A percentile compares a stretch with the other conserved stretches of the same genome.
These are phyloP conservation scores for Fregetta grallaria DNA, from an alignment of 2,113 vertebrate species.

Conservation along the genomic window DNA sequence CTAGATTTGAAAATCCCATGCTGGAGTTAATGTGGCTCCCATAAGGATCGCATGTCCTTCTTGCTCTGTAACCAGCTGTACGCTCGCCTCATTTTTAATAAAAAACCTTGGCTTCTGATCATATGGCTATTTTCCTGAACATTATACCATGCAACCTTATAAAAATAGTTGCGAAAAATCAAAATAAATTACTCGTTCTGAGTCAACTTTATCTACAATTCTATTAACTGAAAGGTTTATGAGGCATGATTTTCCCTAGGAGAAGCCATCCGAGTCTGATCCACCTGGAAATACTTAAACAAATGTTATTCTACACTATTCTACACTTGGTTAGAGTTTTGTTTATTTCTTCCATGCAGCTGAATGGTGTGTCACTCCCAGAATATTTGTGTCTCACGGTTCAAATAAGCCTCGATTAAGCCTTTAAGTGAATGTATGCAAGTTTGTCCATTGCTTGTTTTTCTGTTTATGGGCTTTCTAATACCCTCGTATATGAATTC, in stretches of 20 bases:
- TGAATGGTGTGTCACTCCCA: background rate
- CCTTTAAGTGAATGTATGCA: background rate
- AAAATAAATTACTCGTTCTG: background rate
- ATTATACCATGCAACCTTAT: background rate
- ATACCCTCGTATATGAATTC: background rate
- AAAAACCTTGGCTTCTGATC: background rate
- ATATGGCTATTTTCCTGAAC: background rate
- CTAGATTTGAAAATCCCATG: background rate
- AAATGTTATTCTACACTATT: background rate
- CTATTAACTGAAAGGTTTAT: background rate
- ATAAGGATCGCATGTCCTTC: rapidly evolving
- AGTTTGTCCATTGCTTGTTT: background rate
- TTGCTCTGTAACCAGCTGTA: background rate
- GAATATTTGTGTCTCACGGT: background rate
- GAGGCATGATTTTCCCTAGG: background rate
- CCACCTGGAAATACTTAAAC: background rate
- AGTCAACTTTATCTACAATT: background rate
- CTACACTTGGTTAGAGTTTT: background rate
- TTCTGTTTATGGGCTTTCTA: background rate
- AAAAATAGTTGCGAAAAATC: background rate
- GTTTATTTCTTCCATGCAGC: background rate
- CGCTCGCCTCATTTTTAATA: background rate
- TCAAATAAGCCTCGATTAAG: background rate
- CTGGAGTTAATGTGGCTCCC: background rate
- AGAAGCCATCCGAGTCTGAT: background rate